Base-by-base conservation (phyloP, 1,140 invertebrate species). In the Batillaria attramentaria region DNA sequence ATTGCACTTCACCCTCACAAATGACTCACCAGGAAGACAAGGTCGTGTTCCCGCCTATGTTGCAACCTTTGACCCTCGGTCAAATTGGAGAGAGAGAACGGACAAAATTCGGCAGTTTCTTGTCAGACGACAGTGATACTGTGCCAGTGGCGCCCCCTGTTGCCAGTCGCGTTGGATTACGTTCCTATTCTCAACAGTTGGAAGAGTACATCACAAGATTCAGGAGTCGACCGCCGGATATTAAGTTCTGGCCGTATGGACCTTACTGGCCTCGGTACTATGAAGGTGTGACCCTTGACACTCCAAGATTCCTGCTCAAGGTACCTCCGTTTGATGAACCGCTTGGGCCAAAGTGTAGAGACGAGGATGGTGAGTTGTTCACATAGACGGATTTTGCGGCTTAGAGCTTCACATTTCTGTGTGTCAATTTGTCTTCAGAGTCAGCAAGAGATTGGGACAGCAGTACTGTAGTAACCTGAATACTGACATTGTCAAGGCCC, bases 161-260 rank as follows among this genome's bases (percentile, higher is more conserved):
- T 10, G 35, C 62, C 39, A 78, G 72, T 18, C 66, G 70, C 8
- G 72, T 54, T 20, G 75, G 41, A 13, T 65, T 79, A 65, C 39
- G 78, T 20, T 76, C 81, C 69, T 90, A 89, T 72, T 85, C 87
- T 24, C 81, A 86, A 68, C 86, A 89, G 72, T 79, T 90, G 39
- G 85, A 89, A 73, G 85, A 87, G 18, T 90, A 87, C 78, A 89
- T 90, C 28, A 73, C 81, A 20, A 84, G 85, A 28, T 89, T 87
- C 77, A 88, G 89, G 78, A 81, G 84, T 20, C 74, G 84, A 28
- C 88, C 89, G 13, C 81, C 83, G 50, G 89, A 90, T 81, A 88
- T 90, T 24, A 89, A 89, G 77, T 86, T 87, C 79, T 89, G 88
- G 89, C 88, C 89, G 0, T 89, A 89, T 82, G 89, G 89, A 16